Evolutionary conservation across 64 coral and sea anemone species (phyloP).

Genomic region (Actinia equina): DNA sequence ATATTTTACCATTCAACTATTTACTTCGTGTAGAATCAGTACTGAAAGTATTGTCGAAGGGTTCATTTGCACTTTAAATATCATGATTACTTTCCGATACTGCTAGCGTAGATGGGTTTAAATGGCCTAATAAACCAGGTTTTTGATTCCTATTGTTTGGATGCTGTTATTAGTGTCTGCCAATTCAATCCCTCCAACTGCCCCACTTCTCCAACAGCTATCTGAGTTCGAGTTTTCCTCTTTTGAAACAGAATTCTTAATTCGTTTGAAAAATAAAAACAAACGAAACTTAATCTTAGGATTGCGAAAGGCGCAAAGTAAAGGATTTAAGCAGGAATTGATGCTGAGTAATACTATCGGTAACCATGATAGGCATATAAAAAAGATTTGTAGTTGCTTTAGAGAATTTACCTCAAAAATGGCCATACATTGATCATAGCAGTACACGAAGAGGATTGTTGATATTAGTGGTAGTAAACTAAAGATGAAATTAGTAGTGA

Average conservation of each 20-base stretch:
- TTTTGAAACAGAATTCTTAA: neutral
- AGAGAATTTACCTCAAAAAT: conserved; percentile 22
- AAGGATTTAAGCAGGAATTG: conserved; percentile 64
- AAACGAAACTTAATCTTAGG: conserved; percentile 32
- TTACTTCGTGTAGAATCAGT: too few species aligned
- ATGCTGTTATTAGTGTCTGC: neutral
- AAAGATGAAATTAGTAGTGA: conserved; percentile 49
- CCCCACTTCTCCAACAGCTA: neutral
- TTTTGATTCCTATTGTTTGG: neutral
- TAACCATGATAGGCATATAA: conserved; percentile 50
- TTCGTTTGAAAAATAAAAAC: neutral
- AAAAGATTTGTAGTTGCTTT: conserved; percentile 17
- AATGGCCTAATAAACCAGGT: neutral
- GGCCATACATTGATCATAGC: neutral
- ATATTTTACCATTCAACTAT: too few species aligned
- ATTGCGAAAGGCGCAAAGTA: conserved; percentile 53
- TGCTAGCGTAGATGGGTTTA: neutral
- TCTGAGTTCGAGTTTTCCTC: neutral
- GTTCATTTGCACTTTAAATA: neutral
- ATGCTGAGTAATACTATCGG: conserved; percentile 44
- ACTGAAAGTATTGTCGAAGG: too few species aligned
- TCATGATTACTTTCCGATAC: neutral
- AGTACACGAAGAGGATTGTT: conserved; percentile 44
- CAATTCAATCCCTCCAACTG: neutral
- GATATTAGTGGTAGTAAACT: conserved; percentile 32